phyloP scores from a whole-genome alignment of 1,140 invertebrate genomes.

The Drosophila carrolli region DNA sequence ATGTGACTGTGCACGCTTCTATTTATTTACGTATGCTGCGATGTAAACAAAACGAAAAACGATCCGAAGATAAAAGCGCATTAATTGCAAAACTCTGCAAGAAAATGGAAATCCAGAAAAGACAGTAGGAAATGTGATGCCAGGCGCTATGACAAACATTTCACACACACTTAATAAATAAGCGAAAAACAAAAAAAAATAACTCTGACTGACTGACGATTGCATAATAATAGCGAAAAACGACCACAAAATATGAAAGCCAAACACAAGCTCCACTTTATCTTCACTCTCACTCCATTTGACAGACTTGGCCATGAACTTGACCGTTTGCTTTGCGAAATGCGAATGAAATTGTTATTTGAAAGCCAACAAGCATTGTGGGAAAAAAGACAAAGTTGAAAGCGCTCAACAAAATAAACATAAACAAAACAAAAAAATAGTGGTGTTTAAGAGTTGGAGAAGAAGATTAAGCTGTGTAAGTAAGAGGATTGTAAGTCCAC shows the following conservation, averaged over 20 bases:
- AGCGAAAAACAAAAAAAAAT: conserved; percentile 13
- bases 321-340: conserved; percentile 50
- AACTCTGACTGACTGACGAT: conserved; percentile 11
- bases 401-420: conserved; percentile 12
- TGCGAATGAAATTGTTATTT: conserved; percentile 41
- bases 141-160: conserved; percentile 29
- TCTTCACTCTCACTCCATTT: conserved; percentile 25
- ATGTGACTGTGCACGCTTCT: conserved; percentile 28
- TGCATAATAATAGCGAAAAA: conserved; percentile 27
- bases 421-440: conserved; percentile 7
- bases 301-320: conserved; percentile 66
- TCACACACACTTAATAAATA: conserved; percentile 43
- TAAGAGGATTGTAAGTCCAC: background rate
- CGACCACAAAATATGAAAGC: conserved; percentile 29
- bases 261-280: conserved; percentile 30
- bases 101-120: conserved; percentile 13
- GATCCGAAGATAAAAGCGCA: conserved; percentile 66
- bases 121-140: conserved; percentile 24
- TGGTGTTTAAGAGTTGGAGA: background rate
- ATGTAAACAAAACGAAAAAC: conserved; percentile 72
- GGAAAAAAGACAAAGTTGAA: conserved; percentile 14
- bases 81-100: conserved; percentile 59
- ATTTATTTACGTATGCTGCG: conserved; percentile 70
- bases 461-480: background rate
- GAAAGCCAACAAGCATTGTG: conserved; percentile 31